Percentiles rank a stretch among this genome's conserved stretches.
Evolutionary conservation across 2,113 vertebrate genomes (phyloP).

Genomic region (Sphyrna mokarran): DNA sequence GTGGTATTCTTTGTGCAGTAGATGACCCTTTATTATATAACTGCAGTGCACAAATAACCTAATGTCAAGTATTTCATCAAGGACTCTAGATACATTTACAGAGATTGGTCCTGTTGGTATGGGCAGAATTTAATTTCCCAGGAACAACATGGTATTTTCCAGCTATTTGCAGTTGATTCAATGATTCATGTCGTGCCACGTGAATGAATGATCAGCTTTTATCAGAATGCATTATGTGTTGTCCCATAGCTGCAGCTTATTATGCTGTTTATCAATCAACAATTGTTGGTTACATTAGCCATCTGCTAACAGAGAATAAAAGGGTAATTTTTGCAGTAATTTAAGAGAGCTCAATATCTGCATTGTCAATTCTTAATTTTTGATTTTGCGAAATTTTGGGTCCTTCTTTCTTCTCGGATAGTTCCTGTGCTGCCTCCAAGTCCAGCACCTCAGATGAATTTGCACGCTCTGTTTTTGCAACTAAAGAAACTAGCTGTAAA

Average conservation of each 20-base stretch:
- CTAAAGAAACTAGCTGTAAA: neutral
- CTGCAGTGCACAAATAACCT: neutral
- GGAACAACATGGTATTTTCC: neutral
- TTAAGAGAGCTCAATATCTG: neutral
- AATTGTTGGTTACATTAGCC: neutral
- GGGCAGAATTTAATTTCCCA: neutral
- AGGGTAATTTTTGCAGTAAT: neutral
- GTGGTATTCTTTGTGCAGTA: neutral
- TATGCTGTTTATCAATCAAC: neutral
- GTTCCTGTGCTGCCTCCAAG: neutral
- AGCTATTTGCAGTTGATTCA: neutral
- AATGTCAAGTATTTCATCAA: neutral
- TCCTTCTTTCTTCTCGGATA: neutral
- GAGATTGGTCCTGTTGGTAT: neutral
- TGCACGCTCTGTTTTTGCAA: neutral
- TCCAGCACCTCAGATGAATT: too few relatives aligned
- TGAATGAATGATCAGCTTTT: neutral
- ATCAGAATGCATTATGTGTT: neutral
- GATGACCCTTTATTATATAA: neutral
- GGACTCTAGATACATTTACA: neutral
- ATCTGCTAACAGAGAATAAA: constrained; percentile 2
- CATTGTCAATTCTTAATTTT: neutral
- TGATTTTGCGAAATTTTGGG: neutral
- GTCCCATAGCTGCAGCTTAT: neutral
- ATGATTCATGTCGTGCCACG: neutral